phyloP scores from a whole-genome alignment of 2,888 invertebrate species.

The Cybosia mesomella region DNA sequence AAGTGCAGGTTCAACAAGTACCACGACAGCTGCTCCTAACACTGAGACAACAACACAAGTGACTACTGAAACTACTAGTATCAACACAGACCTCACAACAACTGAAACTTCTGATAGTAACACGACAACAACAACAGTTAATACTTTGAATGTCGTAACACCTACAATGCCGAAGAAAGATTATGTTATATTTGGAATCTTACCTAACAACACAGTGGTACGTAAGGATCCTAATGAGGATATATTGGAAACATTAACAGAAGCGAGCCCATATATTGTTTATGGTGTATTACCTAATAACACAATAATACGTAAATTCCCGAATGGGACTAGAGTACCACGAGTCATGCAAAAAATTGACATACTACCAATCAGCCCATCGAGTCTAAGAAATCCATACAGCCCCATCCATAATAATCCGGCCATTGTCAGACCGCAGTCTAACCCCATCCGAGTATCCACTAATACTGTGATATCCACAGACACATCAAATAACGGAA shows the following conservation, averaged over 20 bases:
- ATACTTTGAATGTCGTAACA: conserved; percentile 59
- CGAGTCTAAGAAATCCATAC: conserved; percentile 87
- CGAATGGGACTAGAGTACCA: conserved; percentile 93
- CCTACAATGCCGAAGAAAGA: conserved; percentile 87
- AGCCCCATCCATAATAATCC: conserved; percentile 88
- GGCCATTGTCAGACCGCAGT: conserved; percentile 86
- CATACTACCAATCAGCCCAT: conserved; percentile 87
- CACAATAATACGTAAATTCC: conserved; percentile 92
- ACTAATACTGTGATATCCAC: conserved; percentile 89
- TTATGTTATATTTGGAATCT: conserved; percentile 91
- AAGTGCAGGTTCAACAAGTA: conserved; percentile 45
- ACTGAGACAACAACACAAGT: conserved; percentile 60
- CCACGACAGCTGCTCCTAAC: conserved; percentile 53
- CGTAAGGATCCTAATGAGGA: conserved; percentile 91
- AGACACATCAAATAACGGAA: conserved; percentile 87
- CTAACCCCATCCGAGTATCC: conserved; percentile 88
- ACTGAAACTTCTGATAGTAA: conserved; percentile 55
- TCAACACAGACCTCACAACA: conserved; percentile 51
- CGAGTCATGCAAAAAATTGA: conserved; percentile 88
- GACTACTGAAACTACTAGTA: conserved; percentile 56
- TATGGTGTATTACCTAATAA: conserved; percentile 93
- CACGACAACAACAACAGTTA: conserved; percentile 61
- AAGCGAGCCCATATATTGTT: conserved; percentile 91
- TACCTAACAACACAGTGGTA: conserved; percentile 93
- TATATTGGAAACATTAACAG: conserved; percentile 89